Percentiles rank a stretch among this genome's conserved stretches.
These are phyloP conservation scores for Bos javanicus DNA, from an alignment of 2,113 vertebrate genomes.

Conservation along the genomic window DNA sequence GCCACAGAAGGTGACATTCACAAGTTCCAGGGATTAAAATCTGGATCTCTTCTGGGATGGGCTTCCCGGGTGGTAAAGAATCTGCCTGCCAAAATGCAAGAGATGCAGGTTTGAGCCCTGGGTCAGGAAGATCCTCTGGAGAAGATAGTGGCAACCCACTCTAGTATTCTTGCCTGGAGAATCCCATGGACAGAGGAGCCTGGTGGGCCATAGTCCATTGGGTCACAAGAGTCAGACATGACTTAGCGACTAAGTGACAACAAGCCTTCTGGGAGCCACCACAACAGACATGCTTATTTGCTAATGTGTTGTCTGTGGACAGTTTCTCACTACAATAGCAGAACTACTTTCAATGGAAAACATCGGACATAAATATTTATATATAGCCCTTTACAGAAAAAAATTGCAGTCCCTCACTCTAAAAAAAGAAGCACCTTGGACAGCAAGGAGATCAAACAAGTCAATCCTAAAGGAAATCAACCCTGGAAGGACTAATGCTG, in stretches of 20 bases:
- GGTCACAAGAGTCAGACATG: background rate
- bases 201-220: background rate
- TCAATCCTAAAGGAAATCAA: background rate
- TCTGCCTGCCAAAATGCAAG: background rate
- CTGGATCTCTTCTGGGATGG: background rate
- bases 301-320: background rate
- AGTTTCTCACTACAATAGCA: background rate
- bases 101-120: accelerated
- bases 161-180: background rate
- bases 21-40: background rate
- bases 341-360: background rate
- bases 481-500: background rate
- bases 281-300: background rate
- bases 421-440: background rate
- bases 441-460: background rate
- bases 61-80: background rate
- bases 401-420: background rate
- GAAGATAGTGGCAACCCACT: background rate
- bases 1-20: background rate
- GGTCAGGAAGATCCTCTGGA: background rate
- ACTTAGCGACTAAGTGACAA: background rate
- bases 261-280: background rate
- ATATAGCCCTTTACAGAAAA: background rate
- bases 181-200: background rate
- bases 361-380: background rate